Evolutionary conservation across 1,140 invertebrate species (phyloP).

Genomic region (Drosophila tsacasi): DNA sequence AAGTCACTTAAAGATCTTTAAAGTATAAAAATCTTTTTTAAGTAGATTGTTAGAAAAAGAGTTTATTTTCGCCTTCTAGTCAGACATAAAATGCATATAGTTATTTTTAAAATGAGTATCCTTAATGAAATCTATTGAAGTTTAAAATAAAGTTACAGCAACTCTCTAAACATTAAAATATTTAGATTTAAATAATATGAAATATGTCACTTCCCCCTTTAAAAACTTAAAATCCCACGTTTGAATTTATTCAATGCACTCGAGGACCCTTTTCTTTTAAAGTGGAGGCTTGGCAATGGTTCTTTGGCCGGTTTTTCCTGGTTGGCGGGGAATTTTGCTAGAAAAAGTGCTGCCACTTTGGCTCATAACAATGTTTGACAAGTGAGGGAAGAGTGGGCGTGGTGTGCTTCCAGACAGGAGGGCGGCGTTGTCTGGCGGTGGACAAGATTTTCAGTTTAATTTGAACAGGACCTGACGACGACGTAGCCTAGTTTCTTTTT

Average conservation of each 20-base stretch:
- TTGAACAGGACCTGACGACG: conserved; percentile 74
- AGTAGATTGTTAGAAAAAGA: no score
- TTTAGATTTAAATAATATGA: no score
- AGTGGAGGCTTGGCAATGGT: background rate
- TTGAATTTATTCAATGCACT: background rate
- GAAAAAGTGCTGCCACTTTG: conserved; percentile 78
- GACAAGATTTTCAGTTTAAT: conserved; percentile 82
- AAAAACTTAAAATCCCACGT: background rate
- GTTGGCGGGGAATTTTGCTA: conserved; percentile 45
- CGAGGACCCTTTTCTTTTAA: conserved; percentile 6
- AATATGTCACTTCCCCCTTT: no score
- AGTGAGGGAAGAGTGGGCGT: conserved; percentile 26
- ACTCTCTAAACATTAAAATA: no score
- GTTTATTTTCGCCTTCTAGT: no score
- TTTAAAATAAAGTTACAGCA: no score
- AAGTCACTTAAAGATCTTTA: background rate
- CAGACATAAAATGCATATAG: no score
- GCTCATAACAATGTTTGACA: conserved; percentile 67
- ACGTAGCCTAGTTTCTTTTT: conserved; percentile 70
- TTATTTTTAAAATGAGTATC: no score
- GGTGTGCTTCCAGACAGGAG: conserved; percentile 41
- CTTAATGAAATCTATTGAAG: no score
- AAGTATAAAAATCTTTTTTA: background rate
- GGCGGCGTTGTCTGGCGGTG: conserved; percentile 44
- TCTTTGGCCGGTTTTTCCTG: conserved; percentile 12